Conservation (phyloP, 2,888 invertebrate species). For the Linnaemya vulpina region DNA sequence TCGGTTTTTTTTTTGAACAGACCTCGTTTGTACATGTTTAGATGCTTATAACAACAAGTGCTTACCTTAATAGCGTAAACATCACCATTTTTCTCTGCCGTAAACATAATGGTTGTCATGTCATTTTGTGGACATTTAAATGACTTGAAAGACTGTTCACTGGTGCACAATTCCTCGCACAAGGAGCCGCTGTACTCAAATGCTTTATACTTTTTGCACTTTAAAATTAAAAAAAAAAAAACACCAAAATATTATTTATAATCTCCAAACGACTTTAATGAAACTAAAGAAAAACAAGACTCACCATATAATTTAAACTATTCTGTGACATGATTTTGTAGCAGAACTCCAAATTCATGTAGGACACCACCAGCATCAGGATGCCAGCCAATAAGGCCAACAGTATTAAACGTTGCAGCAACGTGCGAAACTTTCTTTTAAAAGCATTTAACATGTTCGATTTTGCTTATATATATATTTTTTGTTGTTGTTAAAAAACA, state of each 20-base stretch:
- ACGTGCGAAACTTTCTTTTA: constrained; percentile 79
- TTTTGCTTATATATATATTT: constrained; percentile 30
- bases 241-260: too few species aligned
- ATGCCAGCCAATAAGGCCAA: constrained; percentile 77
- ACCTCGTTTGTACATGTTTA: too few species aligned
- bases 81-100: constrained; percentile 81
- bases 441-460: constrained; percentile 80
- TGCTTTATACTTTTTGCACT: constrained; percentile 79
- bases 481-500: background rate
- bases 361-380: constrained; percentile 79
- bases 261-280: too few species aligned
- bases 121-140: constrained; percentile 80
- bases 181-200: constrained; percentile 80
- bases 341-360: constrained; percentile 81
- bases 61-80: constrained; percentile 79
- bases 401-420: constrained; percentile 79
- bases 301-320: constrained; percentile 81
- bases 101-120: constrained; percentile 81
- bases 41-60: too few species aligned
- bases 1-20: too few species aligned
- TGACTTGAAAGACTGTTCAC: constrained; percentile 77
- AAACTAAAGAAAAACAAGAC: background rate
- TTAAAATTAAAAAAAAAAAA: background rate
- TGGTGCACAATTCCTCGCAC: constrained; percentile 80
- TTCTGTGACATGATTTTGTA: constrained; percentile 81